These are phyloP conservation scores for Epizoanthus stellaris DNA, from an alignment of 92 coral and sea anemone species.

Conservation along the genomic window DNA sequence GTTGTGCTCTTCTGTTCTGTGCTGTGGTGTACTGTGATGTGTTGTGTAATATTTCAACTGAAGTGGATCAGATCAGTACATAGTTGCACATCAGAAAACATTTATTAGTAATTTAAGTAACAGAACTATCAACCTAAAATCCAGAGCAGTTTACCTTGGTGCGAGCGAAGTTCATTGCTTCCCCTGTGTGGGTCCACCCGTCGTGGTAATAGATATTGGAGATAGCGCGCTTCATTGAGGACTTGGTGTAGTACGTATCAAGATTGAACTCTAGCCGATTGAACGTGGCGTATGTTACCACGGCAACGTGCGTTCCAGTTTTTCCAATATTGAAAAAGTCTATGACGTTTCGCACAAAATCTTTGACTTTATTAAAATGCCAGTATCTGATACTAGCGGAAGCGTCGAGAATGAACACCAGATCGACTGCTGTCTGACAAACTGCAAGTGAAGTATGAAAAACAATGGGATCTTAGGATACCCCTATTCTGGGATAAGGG, in stretches of 20 bases:
- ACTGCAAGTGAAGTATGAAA: constrained; percentile 50
- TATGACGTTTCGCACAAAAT: constrained; percentile 78
- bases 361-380: constrained; percentile 71
- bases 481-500: too few species aligned
- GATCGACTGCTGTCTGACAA: constrained; percentile 90
- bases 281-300: constrained; percentile 67
- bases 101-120: too few species aligned
- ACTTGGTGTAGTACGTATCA: constrained; percentile 55
- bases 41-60: too few species aligned
- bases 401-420: constrained; percentile 82
- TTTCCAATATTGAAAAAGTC: constrained; percentile 89
- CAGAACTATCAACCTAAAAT: too few species aligned
- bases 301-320: constrained; percentile 84
- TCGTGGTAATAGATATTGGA: constrained; percentile 59
- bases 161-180: constrained; percentile 71
- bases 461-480: too few species aligned
- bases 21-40: too few species aligned
- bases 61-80: too few species aligned
- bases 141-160: too few species aligned
- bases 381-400: constrained; percentile 79
- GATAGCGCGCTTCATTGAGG: constrained; percentile 67
- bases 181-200: constrained; percentile 83
- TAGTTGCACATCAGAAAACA: too few species aligned
- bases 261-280: constrained; percentile 67
- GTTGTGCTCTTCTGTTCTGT: too few species aligned